Evolutionary conservation across 2,113 vertebrate genomes (phyloP).

Genomic region (Raja brachyura): DNA sequence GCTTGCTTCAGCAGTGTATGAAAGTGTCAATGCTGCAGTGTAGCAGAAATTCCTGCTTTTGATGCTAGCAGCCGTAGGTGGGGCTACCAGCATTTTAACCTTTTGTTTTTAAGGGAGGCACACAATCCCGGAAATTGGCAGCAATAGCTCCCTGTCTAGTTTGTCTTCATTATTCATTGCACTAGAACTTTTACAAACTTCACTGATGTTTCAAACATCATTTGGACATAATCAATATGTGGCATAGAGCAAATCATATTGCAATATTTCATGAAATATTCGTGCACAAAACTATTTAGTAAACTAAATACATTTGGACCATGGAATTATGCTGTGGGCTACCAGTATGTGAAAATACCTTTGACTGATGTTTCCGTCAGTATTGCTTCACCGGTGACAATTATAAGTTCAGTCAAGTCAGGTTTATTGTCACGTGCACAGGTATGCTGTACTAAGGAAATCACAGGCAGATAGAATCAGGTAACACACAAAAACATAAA

Average conservation of each 20-base stretch:
- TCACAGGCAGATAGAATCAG: no score
- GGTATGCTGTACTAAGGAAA: no score
- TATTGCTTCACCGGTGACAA: neutral
- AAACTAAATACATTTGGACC: neutral
- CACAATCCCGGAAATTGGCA: neutral
- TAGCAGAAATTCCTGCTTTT: conserved; percentile 34
- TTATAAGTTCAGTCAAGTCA: neutral
- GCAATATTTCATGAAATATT: neutral
- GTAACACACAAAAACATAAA: no score
- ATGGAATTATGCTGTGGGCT: neutral
- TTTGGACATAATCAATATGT: neutral
- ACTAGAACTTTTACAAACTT: neutral
- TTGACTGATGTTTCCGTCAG: neutral
- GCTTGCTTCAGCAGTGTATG: conserved; percentile 30
- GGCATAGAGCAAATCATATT: no score
- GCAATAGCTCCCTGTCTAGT: neutral
- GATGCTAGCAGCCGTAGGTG: conserved; percentile 32
- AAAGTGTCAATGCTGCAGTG: conserved; percentile 36
- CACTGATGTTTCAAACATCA: neutral
- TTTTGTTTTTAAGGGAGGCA: neutral
- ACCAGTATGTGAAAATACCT: neutral
- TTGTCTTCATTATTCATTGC: neutral
- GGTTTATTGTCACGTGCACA: no score
- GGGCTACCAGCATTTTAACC: conserved; percentile 32
- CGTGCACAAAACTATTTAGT: neutral